Percentiles rank a stretch among this genome's conserved stretches.
These are phyloP conservation scores for Lochmaea capreae DNA, from an alignment of 2,888 invertebrate genomes.

Conservation along the genomic window DNA sequence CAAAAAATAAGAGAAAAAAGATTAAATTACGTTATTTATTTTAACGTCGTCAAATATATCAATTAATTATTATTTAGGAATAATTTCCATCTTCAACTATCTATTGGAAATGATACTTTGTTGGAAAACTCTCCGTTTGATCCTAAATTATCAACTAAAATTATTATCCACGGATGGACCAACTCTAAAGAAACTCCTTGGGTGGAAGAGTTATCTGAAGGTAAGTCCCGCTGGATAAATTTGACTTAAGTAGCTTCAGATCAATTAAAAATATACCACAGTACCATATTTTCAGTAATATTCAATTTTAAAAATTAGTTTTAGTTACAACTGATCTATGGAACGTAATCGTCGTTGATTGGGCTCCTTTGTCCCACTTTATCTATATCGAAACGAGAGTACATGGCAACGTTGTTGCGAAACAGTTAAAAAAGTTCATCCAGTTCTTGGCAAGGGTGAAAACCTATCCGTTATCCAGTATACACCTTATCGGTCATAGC, in stretches of 20 bases:
- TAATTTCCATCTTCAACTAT: neutral
- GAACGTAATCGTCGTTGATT: slow-evolving; percentile 70
- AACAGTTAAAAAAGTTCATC: slow-evolving; percentile 62
- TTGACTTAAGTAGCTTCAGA: slow-evolving; percentile 4
- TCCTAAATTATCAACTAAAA: slow-evolving; percentile 54
- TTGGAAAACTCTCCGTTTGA: slow-evolving; percentile 54
- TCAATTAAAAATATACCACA: too few species aligned
- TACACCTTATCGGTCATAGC: slow-evolving; percentile 69
- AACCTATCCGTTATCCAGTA: slow-evolving; percentile 46
- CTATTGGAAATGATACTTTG: slow-evolving; percentile 49
- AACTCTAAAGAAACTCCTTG: slow-evolving; percentile 57
- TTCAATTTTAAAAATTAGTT: slow-evolving; percentile 45
- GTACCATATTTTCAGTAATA: neutral
- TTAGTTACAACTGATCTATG: slow-evolving; percentile 54
- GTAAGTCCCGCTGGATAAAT: slow-evolving; percentile 43
- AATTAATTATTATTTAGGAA: neutral
- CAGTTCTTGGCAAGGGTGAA: slow-evolving; percentile 48
- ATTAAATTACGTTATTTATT: too few species aligned
- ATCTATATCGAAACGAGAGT: slow-evolving; percentile 66
- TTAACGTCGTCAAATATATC: too few species aligned
- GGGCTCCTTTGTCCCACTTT: slow-evolving; percentile 67
- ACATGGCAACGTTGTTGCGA: slow-evolving; percentile 65
- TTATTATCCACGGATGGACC: slow-evolving; percentile 62
- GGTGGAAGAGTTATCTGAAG: slow-evolving; percentile 59
- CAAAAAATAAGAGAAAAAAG: too few species aligned